Evolutionary conservation across 2,797 vertebrate genomes (phyloP).

Genomic region (Streptopelia turtur): DNA sequence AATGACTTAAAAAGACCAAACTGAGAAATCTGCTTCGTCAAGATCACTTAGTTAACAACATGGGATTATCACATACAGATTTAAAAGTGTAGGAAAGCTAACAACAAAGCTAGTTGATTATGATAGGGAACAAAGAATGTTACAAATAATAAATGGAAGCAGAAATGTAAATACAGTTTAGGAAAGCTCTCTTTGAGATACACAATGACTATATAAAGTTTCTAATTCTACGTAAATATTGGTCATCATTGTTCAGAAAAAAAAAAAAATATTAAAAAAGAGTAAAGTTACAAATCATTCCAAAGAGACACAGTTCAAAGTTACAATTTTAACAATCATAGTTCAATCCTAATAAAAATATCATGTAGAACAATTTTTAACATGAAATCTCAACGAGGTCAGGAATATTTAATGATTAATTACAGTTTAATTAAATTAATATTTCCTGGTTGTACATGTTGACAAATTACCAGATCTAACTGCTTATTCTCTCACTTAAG

Average conservation of each 20-base stretch:
- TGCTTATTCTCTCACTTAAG: not conserved
- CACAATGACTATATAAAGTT: rapidly evolving
- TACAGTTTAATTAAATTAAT: not conserved
- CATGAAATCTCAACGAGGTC: not conserved
- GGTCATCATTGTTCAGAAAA: not conserved
- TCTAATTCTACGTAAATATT: not conserved
- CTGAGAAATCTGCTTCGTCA: not conserved
- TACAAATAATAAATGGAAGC: not conserved
- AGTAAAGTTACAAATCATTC: not conserved
- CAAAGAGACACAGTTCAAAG: not conserved
- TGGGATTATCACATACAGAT: not conserved
- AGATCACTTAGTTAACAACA: not conserved
- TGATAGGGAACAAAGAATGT: not conserved
- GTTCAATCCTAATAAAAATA: not conserved
- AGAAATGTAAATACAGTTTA: not conserved
- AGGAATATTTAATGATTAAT: not conserved
- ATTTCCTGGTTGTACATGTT: not conserved
- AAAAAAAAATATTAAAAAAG: not conserved
- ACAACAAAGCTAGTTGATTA: not conserved
- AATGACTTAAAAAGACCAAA: not conserved
- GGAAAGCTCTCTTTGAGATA: not conserved
- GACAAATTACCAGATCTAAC: not conserved
- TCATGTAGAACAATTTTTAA: not conserved
- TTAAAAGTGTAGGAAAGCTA: not conserved
- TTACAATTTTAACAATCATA: not conserved